Percentiles rank a stretch among this genome's conserved stretches.
phyloP scores from a whole-genome alignment of 2,888 invertebrate species.

The Tetragnatha montana region DNA sequence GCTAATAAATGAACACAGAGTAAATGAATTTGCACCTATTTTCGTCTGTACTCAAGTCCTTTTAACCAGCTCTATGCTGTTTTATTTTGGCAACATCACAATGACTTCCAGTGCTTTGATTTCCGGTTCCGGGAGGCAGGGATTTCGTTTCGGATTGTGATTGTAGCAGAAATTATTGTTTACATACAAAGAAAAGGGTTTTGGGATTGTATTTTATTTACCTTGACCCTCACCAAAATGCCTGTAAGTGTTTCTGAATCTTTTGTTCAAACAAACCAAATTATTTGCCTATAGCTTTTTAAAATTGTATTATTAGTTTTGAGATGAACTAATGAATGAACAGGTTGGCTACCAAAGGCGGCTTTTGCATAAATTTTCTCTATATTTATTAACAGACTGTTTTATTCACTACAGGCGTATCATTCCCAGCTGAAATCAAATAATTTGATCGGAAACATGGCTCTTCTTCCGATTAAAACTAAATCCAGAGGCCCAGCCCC shows the following conservation, averaged over 20 bases:
- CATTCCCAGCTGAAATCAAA: conserved; percentile 91
- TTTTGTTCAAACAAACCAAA: background rate
- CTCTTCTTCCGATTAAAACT: conserved; percentile 92
- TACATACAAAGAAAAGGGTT: background rate
- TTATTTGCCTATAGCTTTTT: background rate
- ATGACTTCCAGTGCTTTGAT: background rate
- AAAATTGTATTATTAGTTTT: background rate
- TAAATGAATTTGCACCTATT: no score
- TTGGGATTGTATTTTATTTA: background rate
- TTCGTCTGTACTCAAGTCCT: no score
- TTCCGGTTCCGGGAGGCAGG: background rate
- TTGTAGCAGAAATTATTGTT: background rate
- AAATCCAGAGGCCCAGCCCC: conserved; percentile 95
- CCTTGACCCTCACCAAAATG: background rate
- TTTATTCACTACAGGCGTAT: conserved; percentile 80
- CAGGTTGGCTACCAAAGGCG: background rate
- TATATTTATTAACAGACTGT: background rate
- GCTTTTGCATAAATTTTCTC: background rate
- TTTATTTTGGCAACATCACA: background rate
- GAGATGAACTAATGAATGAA: background rate
- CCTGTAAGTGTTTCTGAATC: background rate
- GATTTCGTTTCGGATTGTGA: background rate
- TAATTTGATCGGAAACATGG: conserved; percentile 91
- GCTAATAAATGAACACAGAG: no score
- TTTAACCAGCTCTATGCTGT: no score